Conservation (phyloP, 2,888 invertebrate genomes). For the Drosophila robusta region DNA sequence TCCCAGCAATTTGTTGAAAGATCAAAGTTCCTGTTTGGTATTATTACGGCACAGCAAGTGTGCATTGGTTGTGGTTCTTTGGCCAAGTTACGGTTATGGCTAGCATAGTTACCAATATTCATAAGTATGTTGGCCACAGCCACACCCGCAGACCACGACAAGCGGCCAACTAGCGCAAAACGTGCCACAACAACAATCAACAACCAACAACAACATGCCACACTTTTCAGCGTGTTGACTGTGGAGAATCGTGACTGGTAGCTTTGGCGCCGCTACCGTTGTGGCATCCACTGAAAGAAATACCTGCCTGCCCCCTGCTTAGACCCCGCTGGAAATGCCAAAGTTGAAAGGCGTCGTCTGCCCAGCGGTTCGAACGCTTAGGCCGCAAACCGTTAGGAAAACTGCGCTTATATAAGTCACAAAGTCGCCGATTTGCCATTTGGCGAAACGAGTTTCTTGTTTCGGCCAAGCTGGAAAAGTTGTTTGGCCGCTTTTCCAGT, state of each 20-base stretch:
- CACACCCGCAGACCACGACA: conserved; percentile 69
- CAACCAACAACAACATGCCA: conserved; percentile 63
- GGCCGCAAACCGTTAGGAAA: conserved; percentile 40
- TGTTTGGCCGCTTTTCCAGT: conserved; percentile 68
- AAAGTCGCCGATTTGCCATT: conserved; percentile 43
- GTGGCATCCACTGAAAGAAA: conserved; percentile 14
- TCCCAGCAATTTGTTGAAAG: conserved; percentile 38
- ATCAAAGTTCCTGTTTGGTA: conserved; percentile 32
- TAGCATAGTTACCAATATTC: conserved; percentile 43
- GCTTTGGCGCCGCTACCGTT: conserved; percentile 59
- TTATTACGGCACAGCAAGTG: conserved; percentile 17
- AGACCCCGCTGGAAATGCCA: conserved; percentile 51
- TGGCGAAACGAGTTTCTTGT: conserved; percentile 63
- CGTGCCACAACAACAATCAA: conserved; percentile 46
- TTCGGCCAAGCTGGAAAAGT: conserved; percentile 66
- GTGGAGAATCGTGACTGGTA: conserved; percentile 65
- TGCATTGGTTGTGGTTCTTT: conserved; percentile 26
- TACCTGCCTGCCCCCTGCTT: not conserved
- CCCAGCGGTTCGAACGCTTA: conserved; percentile 31
- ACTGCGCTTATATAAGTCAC: conserved; percentile 69
- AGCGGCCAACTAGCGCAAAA: conserved; percentile 49
- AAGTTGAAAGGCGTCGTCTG: conserved; percentile 75
- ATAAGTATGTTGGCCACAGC: conserved; percentile 38
- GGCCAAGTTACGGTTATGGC: conserved; percentile 30
- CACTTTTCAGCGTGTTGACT: conserved; percentile 47